phyloP scores from a whole-genome alignment of 1,140 invertebrate species.

The Drosophila lini region DNA sequence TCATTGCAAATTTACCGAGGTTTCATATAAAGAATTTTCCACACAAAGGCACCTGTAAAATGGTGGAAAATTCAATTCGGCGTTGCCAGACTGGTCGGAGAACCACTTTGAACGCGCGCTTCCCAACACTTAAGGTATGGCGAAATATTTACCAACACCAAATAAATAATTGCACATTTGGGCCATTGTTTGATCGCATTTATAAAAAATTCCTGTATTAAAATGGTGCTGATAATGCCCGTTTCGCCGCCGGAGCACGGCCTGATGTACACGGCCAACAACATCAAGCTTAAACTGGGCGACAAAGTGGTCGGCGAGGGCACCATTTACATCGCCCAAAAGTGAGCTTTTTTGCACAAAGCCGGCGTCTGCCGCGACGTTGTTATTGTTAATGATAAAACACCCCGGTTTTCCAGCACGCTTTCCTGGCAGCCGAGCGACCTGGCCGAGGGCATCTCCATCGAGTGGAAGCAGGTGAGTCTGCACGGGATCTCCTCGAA shows the following conservation, averaged over 20 bases:
- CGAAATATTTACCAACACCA: constrained; percentile 45
- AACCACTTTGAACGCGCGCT: background rate
- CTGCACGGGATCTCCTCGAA: constrained; percentile 76
- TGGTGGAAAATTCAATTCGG: background rate
- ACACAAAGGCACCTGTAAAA: constrained; percentile 5
- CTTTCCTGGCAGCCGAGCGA: constrained; percentile 73
- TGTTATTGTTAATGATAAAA: constrained; percentile 13
- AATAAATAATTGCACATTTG: constrained; percentile 6
- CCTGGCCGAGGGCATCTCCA: constrained; percentile 70
- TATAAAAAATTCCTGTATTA: constrained; percentile 54
- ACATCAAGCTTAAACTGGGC: constrained; percentile 75
- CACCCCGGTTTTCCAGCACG: constrained; percentile 43
- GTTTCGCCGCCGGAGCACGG: constrained; percentile 70
- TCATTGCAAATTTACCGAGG: background rate
- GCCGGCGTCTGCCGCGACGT: constrained; percentile 40
- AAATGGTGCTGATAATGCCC: constrained; percentile 79
- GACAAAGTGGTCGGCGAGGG: constrained; percentile 71
- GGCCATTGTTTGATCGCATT: constrained; percentile 26
- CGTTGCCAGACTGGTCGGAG: background rate
- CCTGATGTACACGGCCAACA: constrained; percentile 72
- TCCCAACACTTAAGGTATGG: background rate
- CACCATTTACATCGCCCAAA: constrained; percentile 78
- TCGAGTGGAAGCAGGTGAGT: constrained; percentile 78
- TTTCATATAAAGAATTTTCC: background rate
- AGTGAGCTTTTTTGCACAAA: constrained; percentile 50